Base-by-base conservation (phyloP, 2,797 vertebrate genomes). In the Lates japonicus region DNA sequence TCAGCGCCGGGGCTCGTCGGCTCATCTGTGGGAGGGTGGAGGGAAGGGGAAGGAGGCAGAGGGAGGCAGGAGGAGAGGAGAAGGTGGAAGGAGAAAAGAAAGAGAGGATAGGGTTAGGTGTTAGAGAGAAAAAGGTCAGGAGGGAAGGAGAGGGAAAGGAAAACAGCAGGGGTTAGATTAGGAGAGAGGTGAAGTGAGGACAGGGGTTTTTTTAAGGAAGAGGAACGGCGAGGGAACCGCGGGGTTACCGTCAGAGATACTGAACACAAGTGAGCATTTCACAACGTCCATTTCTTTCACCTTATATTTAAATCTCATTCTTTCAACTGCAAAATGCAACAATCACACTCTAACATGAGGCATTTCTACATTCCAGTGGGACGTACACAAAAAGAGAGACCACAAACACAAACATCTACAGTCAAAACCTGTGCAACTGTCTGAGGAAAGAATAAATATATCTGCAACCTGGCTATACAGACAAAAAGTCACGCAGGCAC, bases 1-100 rank as follows among this genome's bases (percentile, higher is more conserved):
- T 99, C 98, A 29, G 97, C 97, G 65, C 97, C 96, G 87, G 98
- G 98, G 92, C 98, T 99, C 86, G 98, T 99, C 70, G 98, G 98
- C 70, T 99, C 98, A 46, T 99, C 98, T 99, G 96, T 41, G 79
- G 93, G 91, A 73, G 81, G 88, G 70, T 46, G 80, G 81, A 63
- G 44, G 58, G 75, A 70, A 41, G 70, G 68, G 58, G 75, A 70
- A 41, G 70, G 68, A 52, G 66, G 42, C n/a, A 37, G 10, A 37
- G 17, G 41, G 2, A 35, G 58, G 37, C 14, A 61, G 37, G 14
- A 35, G 11, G 3, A 62, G 59, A 35, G 35, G 61, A 41, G 31
- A 22, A 58, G 29, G 54, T n/a, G 58, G 46, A 68, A 46, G 49
- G 46, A 39, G 39, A 57, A 54, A 31, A 55, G 51, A 70, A 64